phyloP scores from a whole-genome alignment of 2,797 vertebrate genomes.

The Pipistrellus kuhlii region DNA sequence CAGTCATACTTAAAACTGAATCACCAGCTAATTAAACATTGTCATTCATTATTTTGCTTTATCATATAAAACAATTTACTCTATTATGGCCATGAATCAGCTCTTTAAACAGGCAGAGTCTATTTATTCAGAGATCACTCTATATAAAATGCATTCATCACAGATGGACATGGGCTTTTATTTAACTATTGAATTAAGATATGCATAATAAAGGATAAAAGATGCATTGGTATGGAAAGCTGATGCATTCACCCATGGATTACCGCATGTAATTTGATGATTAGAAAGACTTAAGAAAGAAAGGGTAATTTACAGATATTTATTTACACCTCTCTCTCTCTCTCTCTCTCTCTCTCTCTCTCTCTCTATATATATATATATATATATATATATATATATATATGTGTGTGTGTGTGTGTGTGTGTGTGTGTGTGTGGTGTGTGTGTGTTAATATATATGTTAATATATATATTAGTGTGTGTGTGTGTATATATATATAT shows the following conservation, averaged over 20 bases:
- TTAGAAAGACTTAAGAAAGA: background rate
- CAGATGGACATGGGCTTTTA: background rate
- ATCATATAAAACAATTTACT: slow-evolving; percentile 65
- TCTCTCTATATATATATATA: background rate
- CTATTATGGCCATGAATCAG: background rate
- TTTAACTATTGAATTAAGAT: slow-evolving; percentile 43
- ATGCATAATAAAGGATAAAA: slow-evolving; percentile 7
- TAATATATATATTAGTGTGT: no score
- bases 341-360: background rate
- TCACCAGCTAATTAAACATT: slow-evolving; percentile 76
- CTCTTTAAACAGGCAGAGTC: slow-evolving; percentile 16
- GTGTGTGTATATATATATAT: no score
- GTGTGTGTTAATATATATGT: no score
- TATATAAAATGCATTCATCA: slow-evolving; percentile 5
- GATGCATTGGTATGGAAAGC: background rate
- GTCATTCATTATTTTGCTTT: slow-evolving; percentile 72
- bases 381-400: no score
- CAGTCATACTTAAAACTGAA: slow-evolving; percentile 79
- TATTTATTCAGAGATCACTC: slow-evolving; percentile 49
- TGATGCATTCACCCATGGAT: background rate
- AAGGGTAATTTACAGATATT: slow-evolving; percentile 1
- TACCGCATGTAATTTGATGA: background rate
- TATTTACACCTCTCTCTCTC: background rate
- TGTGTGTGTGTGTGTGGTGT: no score
- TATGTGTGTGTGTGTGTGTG: no score